Conservation (phyloP, 2,888 invertebrate genomes). For the Cosmia pyralina region DNA sequence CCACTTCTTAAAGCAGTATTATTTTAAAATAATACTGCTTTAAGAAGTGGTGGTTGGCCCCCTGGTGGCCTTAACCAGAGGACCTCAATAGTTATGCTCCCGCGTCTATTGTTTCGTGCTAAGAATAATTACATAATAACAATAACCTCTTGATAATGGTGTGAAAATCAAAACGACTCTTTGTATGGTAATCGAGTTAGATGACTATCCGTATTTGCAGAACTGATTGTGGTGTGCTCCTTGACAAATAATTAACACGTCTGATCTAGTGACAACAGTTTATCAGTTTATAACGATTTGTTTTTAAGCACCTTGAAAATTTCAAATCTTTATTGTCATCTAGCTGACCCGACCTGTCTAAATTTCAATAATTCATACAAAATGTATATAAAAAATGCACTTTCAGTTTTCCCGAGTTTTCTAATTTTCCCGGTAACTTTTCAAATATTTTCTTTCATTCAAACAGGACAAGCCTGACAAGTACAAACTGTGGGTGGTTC, state of each 20-base stretch:
- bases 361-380: too few relatives aligned
- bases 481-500: too few relatives aligned
- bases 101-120: conserved; percentile 39
- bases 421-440: too few relatives aligned
- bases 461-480: too few relatives aligned
- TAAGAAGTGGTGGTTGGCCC: too few relatives aligned
- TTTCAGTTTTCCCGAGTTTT: too few relatives aligned
- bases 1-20: too few relatives aligned
- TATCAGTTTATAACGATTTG: too few relatives aligned
- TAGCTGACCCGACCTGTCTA: too few relatives aligned
- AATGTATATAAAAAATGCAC: too few relatives aligned
- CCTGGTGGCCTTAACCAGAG: conserved; percentile 3
- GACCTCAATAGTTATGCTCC: conserved; percentile 28
- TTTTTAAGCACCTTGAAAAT: neutral
- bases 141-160: conserved; percentile 35
- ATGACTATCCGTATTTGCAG: conserved; percentile 8
- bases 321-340: neutral
- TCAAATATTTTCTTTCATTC: too few relatives aligned
- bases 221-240: neutral
- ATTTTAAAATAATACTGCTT: too few relatives aligned
- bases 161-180: conserved; percentile 32
- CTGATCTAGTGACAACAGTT: neutral
- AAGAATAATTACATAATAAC: conserved; percentile 15
- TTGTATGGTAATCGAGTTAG: conserved; percentile 46
- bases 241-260: neutral